A percentile compares a stretch with the other conserved stretches of the same genome.
Evolutionary conservation across 2,888 invertebrate species (phyloP).

Genomic region (Crossocerus cetratus): DNA sequence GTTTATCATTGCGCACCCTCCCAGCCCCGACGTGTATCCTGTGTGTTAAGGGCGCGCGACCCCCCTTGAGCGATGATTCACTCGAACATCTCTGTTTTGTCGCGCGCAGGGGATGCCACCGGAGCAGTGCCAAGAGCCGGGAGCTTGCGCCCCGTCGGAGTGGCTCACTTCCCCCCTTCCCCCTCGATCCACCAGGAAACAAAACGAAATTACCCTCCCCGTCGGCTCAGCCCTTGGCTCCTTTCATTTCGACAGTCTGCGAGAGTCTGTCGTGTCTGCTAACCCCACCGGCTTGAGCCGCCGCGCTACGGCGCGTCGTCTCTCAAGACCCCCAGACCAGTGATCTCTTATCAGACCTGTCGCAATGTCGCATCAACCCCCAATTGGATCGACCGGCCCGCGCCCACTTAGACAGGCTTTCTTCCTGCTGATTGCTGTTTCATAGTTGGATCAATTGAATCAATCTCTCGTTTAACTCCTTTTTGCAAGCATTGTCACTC

Average conservation of each 20-base stretch:
- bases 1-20: slow-evolving; percentile 54
- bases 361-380: too few species aligned
- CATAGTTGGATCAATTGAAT: too few species aligned
- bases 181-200: slow-evolving; percentile 30
- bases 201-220: slow-evolving; percentile 26
- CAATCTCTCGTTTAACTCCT: too few species aligned
- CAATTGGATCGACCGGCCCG: too few species aligned
- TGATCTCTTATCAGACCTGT: too few species aligned
- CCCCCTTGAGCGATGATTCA: slow-evolving; percentile 49
- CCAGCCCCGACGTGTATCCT: slow-evolving; percentile 42
- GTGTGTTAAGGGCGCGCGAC: slow-evolving; percentile 45
- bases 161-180: slow-evolving; percentile 4
- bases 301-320: background rate
- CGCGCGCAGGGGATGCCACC: too few species aligned
- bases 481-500: too few species aligned
- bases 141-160: slow-evolving; percentile 8
- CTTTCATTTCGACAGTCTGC: background rate
- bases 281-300: background rate
- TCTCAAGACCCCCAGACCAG: too few species aligned
- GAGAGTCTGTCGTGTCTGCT: background rate
- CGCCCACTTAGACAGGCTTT: too few species aligned
- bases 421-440: too few species aligned
- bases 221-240: slow-evolving; percentile 7
- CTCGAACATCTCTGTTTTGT: slow-evolving; percentile 29
- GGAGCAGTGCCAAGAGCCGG: background rate